These are phyloP conservation scores for Amblyopsis hoosieri DNA, from an alignment of 2,797 vertebrate genomes.

Conservation along the genomic window DNA sequence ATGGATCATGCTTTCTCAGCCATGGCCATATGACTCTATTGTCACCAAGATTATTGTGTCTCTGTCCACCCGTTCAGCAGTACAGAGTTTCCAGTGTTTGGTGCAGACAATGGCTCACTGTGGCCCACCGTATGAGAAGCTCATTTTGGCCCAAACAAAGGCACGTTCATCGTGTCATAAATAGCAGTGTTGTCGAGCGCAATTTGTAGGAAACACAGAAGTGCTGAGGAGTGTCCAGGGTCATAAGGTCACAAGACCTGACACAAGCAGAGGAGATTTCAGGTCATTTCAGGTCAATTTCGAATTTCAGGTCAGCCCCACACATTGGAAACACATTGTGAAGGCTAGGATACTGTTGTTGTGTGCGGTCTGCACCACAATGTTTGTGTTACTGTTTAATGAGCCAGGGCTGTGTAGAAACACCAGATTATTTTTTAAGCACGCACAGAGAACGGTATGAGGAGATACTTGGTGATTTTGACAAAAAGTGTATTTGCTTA, in stretches of 20 bases:
- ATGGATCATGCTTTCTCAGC: constrained; percentile 33
- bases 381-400: too few species aligned
- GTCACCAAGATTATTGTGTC: constrained; percentile 16
- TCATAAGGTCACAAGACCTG: constrained; percentile 3
- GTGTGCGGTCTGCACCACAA: too few species aligned
- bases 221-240: constrained; percentile 25
- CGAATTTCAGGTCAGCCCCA: too few species aligned
- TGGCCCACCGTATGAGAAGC: constrained; percentile 50
- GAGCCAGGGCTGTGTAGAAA: too few species aligned
- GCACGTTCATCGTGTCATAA: constrained; percentile 45
- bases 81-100: constrained; percentile 59
- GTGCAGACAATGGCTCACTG: constrained; percentile 51
- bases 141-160: constrained; percentile 64
- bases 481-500: too few species aligned
- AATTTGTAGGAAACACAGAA: constrained; percentile 29
- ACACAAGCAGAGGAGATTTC: constrained; percentile 16
- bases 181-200: constrained; percentile 27
- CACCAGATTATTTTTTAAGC: too few species aligned
- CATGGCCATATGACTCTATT: constrained; percentile 20
- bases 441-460: too few species aligned
- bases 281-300: constrained; percentile 20
- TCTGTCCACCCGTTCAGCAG: neutral
- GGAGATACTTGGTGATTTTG: too few species aligned
- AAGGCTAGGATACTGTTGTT: too few species aligned
- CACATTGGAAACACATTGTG: too few species aligned